Evolutionary conservation across 35 echinoderm and acorn worm genomes (phyloP), one percentile per base, ranked within the genome.

Genomic region (Strongylocentrotus purpuratus): DNA sequence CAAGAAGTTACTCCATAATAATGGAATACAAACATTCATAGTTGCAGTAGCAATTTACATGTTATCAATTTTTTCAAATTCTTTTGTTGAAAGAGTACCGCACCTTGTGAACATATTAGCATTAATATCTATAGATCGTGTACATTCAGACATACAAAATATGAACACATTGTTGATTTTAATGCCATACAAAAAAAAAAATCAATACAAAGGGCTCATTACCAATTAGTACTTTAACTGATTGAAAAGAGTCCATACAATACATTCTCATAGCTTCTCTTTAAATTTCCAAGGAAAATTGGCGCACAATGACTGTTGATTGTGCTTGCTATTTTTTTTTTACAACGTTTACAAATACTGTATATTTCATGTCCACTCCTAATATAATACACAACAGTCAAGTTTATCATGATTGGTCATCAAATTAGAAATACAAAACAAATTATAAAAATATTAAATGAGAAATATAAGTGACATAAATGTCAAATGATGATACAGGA

Each of bases 1-100:
- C 87, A 89, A 89, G 87, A 89, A 89, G 25, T 33, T 46, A 45
- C 87, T 89, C 87, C 87, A 89, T 31, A 89, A 89, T 89, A 14
- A 33, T 89, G 87, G 87, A 89, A 89, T 89, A 89, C 87, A 89
- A 33, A 78, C 65, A 78, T 78, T 78, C 20, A 78, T 28, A 78
- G 20, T 78, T 78, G 65, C 65, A 78, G 22, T 78, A 78, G 65
- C 65, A 78, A n/a, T 78, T 71, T 71, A 78, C 65, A 78, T 78
- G 50, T 55, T 9, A 78, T 22, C 22, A 78, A 78, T 15, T 78
- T 78, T 28, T 22, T 78, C 65, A 78, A 78, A 78, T n/a, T 4
- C 20, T 78, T 59, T 59, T 59, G 1, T 59, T 59, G 11, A 59
- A 59, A 58, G 50, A 59, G 65, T 78, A 78, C 61, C 61, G 61